Conservation (phyloP, 1,140 invertebrate genomes). For the Diploscapter pachys region DNA sequence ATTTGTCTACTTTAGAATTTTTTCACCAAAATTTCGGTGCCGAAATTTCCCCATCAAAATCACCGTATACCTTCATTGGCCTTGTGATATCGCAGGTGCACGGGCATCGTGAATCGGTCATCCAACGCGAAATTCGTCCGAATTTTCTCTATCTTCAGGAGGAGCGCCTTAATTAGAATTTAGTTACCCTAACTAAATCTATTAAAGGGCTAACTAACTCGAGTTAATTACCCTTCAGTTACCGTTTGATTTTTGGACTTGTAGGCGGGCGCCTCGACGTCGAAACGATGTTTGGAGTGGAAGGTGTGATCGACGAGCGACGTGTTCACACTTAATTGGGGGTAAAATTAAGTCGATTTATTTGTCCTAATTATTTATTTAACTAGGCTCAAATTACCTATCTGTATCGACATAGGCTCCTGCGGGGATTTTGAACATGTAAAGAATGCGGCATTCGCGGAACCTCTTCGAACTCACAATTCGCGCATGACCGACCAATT, state of each 20-base stretch:
- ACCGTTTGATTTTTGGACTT: slow-evolving; percentile 24
- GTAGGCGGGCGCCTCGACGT: slow-evolving; percentile 24
- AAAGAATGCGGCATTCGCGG: slow-evolving; percentile 25
- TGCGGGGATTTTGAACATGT: slow-evolving; percentile 27
- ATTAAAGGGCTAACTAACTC: neutral
- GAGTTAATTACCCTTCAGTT: too few relatives aligned
- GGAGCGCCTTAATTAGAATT: neutral
- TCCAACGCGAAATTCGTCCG: slow-evolving; percentile 30
- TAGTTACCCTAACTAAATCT: neutral
- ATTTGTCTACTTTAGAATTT: neutral
- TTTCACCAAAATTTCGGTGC: neutral
- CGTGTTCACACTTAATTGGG: slow-evolving; percentile 18
- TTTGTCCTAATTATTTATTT: neutral
- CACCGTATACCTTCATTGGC: slow-evolving; percentile 8
- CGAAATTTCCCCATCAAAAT: neutral
- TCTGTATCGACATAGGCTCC: slow-evolving; percentile 34
- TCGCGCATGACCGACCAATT: slow-evolving; percentile 1
- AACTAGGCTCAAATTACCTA: slow-evolving; percentile 18
- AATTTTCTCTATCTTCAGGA: neutral
- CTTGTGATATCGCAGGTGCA: slow-evolving; percentile 29
- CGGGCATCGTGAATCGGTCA: slow-evolving; percentile 25
- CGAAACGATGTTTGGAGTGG: slow-evolving; percentile 15
- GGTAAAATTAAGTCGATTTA: neutral
- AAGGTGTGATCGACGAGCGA: slow-evolving; percentile 23
- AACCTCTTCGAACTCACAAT: slow-evolving; percentile 25